Base-by-base conservation (phyloP, 2,888 invertebrate genomes). In the Nycteola revayana region DNA sequence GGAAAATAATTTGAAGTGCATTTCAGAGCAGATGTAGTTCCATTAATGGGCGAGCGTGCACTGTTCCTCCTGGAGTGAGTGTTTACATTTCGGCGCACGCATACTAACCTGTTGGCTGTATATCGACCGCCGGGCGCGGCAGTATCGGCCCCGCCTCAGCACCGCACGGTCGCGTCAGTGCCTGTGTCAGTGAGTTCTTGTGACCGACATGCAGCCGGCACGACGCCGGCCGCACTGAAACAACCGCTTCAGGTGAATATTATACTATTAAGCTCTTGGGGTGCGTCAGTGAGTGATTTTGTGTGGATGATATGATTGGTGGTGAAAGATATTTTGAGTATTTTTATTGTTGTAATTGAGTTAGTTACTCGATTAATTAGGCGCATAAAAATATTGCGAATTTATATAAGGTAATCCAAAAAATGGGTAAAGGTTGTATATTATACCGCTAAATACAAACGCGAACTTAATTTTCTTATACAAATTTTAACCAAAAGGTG, bases 101-200 rank as follows among this genome's bases (percentile, higher is more conserved):
- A 82, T 50, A 42, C 57, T 71, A 76, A 84, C 85, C 83, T 84
- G 85, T 85, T 82, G 83, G 69, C 64, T 52, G 60, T 58, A 59
- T 79, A 82, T 81, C 83, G 82, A 81, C 77, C 78, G 64, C 66
- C 63, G 66, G 64, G 65, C 49, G 60, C 44, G 33, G 36, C 42
- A 41, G 45, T 42, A 28, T 66, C 60, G 71, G 60, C 51, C 60
- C 48, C 48, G 47, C 20, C 36, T 33, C 8, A 9, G 41, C 43
- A 32, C 22, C 43, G 39, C 42, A 14, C 51, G 60, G 40, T 33
- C 32, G 39, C 33, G 32, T 32, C 34, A 36, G 34, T 32, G 36
- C 25, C 36, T 32, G 45, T 46, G 38, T 33, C 36, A 49, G 62
- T 58, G 54, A 42, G 46, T 60, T 60, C 43, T 49, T 53, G 59